Evolutionary conservation across 2,888 invertebrate species (phyloP).

Genomic region (Ectemnius lituratus): DNA sequence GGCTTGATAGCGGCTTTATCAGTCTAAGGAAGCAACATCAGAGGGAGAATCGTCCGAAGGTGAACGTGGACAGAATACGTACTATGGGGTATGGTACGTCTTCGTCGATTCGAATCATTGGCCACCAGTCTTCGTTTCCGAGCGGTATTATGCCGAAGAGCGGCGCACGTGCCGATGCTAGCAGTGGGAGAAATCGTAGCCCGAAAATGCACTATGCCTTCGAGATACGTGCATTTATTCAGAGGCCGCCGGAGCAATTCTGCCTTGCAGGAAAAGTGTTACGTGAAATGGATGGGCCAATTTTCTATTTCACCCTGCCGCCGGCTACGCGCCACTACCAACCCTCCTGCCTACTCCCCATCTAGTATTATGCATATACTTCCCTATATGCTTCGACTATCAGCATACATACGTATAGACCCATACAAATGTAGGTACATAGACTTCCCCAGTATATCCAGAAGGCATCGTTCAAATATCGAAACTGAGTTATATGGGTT

Average conservation of each 20-base stretch:
- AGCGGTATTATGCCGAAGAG: constrained; percentile 19
- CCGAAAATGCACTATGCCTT: constrained; percentile 52
- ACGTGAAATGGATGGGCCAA: constrained; percentile 74
- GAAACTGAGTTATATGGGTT: neutral
- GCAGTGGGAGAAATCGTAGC: constrained; percentile 29
- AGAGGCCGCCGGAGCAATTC: constrained; percentile 65
- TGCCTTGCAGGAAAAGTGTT: constrained; percentile 65
- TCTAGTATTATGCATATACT: constrained; percentile 50
- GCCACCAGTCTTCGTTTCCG: constrained; percentile 25
- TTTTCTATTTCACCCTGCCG: constrained; percentile 70
- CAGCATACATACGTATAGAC: constrained; percentile 7
- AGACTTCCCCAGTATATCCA: neutral
- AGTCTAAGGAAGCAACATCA: constrained; percentile 25
- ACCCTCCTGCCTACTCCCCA: constrained; percentile 12
- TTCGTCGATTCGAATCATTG: constrained; percentile 48
- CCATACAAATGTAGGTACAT: neutral
- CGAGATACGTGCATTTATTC: constrained; percentile 73
- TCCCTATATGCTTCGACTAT: constrained; percentile 25
- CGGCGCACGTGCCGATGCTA: constrained; percentile 28
- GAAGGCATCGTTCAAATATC: neutral
- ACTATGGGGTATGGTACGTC: constrained; percentile 23
- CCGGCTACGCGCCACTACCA: constrained; percentile 48
- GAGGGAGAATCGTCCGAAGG: neutral
- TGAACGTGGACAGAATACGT: constrained; percentile 16
- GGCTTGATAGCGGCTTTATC: constrained; percentile 23